A percentile compares a stretch with the other conserved stretches of the same genome.
phyloP scores from a whole-genome alignment of 2,113 vertebrate species.

The Butastur rufipennis region DNA sequence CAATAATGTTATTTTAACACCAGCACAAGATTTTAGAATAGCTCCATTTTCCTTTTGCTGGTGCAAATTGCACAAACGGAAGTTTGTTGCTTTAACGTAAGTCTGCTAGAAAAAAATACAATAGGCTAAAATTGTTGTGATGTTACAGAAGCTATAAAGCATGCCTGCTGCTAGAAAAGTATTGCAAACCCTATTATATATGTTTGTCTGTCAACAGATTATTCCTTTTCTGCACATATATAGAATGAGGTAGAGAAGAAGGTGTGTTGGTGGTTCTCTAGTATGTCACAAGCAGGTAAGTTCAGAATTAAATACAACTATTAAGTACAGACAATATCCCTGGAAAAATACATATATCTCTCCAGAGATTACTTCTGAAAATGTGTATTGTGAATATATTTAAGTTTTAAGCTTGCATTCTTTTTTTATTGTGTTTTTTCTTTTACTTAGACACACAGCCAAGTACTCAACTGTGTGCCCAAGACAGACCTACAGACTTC shows the following conservation, averaged over 20 bases:
- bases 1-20: not conserved
- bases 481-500: not conserved
- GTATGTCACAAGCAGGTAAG: not conserved
- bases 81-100: not conserved
- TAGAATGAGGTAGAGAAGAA: not conserved
- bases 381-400: not conserved
- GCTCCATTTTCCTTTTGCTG: not conserved
- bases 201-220: not conserved
- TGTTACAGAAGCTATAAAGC: not conserved
- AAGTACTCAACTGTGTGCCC: not conserved
- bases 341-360: not conserved
- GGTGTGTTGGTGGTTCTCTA: not conserved
- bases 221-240: not conserved
- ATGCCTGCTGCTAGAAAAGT: not conserved
- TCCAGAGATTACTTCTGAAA: not conserved
- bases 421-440: not conserved
- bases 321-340: not conserved
- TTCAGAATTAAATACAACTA: not conserved
- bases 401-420: not conserved
- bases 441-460: not conserved
- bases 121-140: not conserved
- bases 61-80: not conserved
- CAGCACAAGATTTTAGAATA: not conserved
- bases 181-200: not conserved
- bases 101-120: not conserved